Percentiles rank a stretch among this genome's conserved stretches.
Conservation (phyloP, 2,888 invertebrate species). For the Cantharis rufa region DNA sequence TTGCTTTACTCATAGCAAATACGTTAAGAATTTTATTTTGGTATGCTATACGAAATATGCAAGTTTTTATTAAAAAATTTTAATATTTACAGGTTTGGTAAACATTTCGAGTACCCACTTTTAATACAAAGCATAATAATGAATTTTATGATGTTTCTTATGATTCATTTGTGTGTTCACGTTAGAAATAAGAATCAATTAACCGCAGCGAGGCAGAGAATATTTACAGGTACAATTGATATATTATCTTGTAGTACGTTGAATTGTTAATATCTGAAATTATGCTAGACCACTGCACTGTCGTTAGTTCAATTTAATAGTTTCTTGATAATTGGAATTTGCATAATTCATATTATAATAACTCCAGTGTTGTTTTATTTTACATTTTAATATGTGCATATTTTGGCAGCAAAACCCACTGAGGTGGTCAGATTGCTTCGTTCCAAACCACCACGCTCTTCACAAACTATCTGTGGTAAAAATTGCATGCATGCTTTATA, state of each 20-base stretch:
- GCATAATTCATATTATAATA: constrained; percentile 4
- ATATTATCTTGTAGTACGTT: not conserved
- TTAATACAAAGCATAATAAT: constrained; percentile 96
- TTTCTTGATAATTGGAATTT: not conserved
- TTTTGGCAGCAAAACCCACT: constrained; percentile 54
- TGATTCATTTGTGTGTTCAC: constrained; percentile 91
- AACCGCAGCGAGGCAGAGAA: constrained; percentile 73
- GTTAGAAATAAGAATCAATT: constrained; percentile 82
- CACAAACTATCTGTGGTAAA: constrained; percentile 55
- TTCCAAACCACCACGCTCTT: constrained; percentile 53
- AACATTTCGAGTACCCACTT: constrained; percentile 92
- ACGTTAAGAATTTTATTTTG: constrained; percentile 97
- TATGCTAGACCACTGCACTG: constrained; percentile 19
- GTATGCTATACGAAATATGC: constrained; percentile 62
- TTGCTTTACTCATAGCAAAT: constrained; percentile 93
- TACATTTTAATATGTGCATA: constrained; percentile 34
- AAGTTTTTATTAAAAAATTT: not conserved
- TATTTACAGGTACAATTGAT: constrained; percentile 75
- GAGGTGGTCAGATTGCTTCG: constrained; percentile 55
- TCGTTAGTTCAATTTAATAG: constrained; percentile 4
- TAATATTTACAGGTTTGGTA: constrained; percentile 84
- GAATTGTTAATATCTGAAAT: constrained; percentile 1
- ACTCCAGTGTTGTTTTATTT: constrained; percentile 4
- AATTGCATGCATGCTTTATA: constrained; percentile 48
- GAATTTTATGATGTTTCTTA: constrained; percentile 93